Conservation (phyloP, 2,888 invertebrate genomes). For the Tipula confusa region DNA sequence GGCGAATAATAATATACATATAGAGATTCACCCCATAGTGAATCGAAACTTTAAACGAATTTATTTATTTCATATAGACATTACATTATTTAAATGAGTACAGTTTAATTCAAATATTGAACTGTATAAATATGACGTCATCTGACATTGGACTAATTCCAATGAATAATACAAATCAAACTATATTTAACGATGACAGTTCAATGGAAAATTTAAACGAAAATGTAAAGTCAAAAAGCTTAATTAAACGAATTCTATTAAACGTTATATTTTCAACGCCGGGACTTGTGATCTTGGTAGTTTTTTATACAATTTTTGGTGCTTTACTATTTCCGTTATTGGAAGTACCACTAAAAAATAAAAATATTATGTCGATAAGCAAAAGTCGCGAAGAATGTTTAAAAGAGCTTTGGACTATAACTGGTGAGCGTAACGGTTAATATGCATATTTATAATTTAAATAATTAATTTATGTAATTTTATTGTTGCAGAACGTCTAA, state of each 20-base stretch:
- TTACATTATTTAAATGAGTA: no score
- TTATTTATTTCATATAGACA: neutral
- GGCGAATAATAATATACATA: no score
- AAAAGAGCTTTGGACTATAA: constrained; percentile 72
- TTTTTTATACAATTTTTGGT: constrained; percentile 68
- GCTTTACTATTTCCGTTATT: constrained; percentile 70
- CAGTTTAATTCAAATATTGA: neutral
- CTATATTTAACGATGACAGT: neutral
- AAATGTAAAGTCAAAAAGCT: neutral
- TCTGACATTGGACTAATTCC: neutral
- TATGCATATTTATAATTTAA: neutral
- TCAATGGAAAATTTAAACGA: constrained; percentile 3
- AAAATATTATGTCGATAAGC: constrained; percentile 60
- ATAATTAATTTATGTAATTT: neutral
- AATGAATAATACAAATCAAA: neutral
- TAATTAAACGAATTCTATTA: constrained; percentile 39
- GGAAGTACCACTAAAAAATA: constrained; percentile 65
- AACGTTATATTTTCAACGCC: constrained; percentile 49
- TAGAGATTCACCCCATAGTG: no score
- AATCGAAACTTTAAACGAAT: no score
- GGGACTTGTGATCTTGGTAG: constrained; percentile 67
- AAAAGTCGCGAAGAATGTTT: constrained; percentile 64
- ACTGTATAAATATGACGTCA: neutral
- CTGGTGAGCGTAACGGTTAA: constrained; percentile 56
- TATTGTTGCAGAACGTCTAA: constrained; percentile 62